phyloP scores from a whole-genome alignment of 2,797 vertebrate genomes.

The Halcyon chelicuti region DNA sequence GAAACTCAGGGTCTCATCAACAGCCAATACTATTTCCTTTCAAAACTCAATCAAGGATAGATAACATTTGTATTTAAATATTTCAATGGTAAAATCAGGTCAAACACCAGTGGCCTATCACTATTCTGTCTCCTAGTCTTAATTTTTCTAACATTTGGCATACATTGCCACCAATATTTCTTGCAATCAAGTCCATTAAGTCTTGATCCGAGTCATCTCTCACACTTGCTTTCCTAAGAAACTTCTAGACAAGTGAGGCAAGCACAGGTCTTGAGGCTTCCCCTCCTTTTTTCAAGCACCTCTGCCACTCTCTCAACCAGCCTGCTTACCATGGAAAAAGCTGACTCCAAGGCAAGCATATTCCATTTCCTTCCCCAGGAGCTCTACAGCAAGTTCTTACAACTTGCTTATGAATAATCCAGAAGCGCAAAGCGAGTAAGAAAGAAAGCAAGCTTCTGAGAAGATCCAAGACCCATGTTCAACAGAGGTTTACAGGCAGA shows the following conservation, averaged over 20 bases:
- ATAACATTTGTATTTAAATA: not conserved
- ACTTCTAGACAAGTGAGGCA: not conserved
- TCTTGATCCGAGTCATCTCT: not conserved
- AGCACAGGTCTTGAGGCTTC: not conserved
- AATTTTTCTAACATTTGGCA: not conserved
- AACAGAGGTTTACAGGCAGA: not conserved
- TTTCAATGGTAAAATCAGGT: not conserved
- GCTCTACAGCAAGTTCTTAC: not conserved
- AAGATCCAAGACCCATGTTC: not conserved
- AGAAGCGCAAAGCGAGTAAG: not conserved
- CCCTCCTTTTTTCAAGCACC: not conserved
- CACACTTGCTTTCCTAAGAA: not conserved
- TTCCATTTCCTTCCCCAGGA: slow-evolving; percentile 47
- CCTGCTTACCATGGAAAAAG: slow-evolving; percentile 12
- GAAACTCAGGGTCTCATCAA: not conserved
- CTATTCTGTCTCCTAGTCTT: not conserved
- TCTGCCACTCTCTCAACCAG: not conserved
- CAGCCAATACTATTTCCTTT: slow-evolving; percentile 8
- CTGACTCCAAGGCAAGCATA: slow-evolving; percentile 33
- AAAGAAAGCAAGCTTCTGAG: not conserved
- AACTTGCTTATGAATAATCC: not conserved
- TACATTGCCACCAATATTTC: not conserved
- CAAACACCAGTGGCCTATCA: not conserved
- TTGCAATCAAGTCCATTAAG: not conserved
- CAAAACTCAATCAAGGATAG: not conserved